Evolutionary conservation across 2,888 invertebrate genomes (phyloP).

Genomic region (Gastrophysa polygoni): DNA sequence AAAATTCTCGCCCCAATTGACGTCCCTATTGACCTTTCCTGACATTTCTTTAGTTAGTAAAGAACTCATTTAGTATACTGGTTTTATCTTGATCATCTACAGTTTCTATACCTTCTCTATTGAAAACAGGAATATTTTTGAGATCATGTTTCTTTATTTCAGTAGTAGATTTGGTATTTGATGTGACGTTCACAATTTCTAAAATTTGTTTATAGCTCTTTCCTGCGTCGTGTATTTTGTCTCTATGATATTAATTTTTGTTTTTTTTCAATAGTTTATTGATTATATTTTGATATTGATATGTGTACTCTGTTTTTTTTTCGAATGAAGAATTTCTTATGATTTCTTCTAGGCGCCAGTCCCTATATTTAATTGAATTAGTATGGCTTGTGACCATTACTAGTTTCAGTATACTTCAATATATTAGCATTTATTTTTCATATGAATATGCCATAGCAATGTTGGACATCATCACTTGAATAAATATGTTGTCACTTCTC

Average conservation of each 20-base stretch:
- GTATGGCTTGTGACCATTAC: not conserved
- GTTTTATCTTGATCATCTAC: not conserved
- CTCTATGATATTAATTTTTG: not conserved
- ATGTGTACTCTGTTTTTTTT: not conserved
- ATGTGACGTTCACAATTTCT: not conserved
- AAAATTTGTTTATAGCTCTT: not conserved
- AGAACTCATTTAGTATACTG: not conserved
- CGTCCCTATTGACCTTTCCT: not conserved
- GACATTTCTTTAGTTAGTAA: not conserved
- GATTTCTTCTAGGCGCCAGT: not conserved
- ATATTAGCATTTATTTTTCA: conserved; percentile 6
- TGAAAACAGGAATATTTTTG: not conserved
- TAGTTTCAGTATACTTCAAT: not conserved
- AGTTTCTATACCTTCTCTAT: not conserved
- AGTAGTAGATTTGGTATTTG: not conserved
- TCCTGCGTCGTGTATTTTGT: not conserved
- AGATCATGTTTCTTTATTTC: not conserved
- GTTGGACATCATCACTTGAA: not conserved
- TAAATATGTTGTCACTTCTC: conserved; percentile 3
- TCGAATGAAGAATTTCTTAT: not conserved
- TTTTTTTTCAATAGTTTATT: not conserved
- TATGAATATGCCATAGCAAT: not conserved
- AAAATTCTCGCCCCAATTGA: too few relatives aligned
- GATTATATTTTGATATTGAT: not conserved
- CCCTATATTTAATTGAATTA: not conserved